Percentiles rank a stretch among this genome's conserved stretches.
These are phyloP conservation scores for Epiperipatus broadwayi DNA, from an alignment of 2,888 invertebrate genomes.

Conservation along the genomic window DNA sequence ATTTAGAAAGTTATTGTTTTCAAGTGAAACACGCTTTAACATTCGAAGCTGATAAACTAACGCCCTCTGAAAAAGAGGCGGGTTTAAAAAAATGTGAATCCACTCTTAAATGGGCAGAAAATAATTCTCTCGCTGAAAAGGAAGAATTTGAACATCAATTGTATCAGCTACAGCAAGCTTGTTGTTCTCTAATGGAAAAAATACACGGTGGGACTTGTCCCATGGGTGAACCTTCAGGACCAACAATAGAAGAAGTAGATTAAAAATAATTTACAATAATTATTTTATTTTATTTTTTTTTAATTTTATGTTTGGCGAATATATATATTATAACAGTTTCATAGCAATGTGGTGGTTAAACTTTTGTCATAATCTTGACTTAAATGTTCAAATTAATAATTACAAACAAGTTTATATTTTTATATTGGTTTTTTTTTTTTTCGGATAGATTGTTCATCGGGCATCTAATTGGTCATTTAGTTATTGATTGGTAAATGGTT, in stretches of 20 bases:
- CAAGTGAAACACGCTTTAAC: conserved; percentile 19
- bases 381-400: no score
- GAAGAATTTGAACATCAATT: conserved; percentile 45
- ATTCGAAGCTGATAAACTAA: conserved; percentile 29
- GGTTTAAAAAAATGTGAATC: conserved; percentile 32
- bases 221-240: conserved; percentile 16
- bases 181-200: conserved; percentile 53
- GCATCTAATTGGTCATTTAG: no score
- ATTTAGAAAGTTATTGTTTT: conserved; percentile 18
- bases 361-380: no score
- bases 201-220: conserved; percentile 18
- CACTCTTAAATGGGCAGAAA: conserved; percentile 22
- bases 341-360: no score
- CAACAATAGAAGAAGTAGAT: conserved; percentile 24
- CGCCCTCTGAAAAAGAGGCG: conserved; percentile 44
- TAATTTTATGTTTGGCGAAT: no score
- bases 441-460: no score
- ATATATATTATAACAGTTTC: no score
- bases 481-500: no score
- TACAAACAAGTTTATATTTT: no score
- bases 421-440: no score
- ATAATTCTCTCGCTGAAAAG: conserved; percentile 22
- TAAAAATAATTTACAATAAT: no score
- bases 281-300: no score
- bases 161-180: conserved; percentile 50